phyloP scores from a whole-genome alignment of 2,888 invertebrate genomes.

The Eupithecia dodoneata region DNA sequence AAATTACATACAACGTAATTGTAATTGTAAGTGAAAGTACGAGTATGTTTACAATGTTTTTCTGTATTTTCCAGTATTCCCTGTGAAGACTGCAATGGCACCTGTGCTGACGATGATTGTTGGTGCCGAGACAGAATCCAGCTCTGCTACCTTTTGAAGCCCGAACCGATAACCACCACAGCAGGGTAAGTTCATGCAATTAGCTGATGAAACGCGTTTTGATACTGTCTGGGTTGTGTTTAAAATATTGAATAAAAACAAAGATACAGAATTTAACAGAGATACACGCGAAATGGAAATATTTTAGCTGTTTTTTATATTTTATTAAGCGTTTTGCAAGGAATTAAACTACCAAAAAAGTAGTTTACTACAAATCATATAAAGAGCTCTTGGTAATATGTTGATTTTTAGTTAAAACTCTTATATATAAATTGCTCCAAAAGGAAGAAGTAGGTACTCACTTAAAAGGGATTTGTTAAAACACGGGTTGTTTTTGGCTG shows the following conservation, averaged over 20 bases:
- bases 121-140: constrained; percentile 51
- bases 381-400: too few relatives aligned
- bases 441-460: too few relatives aligned
- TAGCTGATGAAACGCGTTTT: background rate
- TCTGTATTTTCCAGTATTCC: constrained; percentile 55
- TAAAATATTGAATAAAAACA: background rate
- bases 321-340: too few relatives aligned
- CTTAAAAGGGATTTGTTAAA: too few relatives aligned
- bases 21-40: background rate
- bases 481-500: too few relatives aligned
- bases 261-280: too few relatives aligned
- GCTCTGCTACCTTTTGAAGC: constrained; percentile 41
- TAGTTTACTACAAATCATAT: too few relatives aligned
- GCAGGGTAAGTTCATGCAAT: constrained; percentile 48
- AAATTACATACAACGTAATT: background rate
- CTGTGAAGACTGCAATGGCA: constrained; percentile 54
- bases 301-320: too few relatives aligned
- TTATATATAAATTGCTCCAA: too few relatives aligned
- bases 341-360: too few relatives aligned
- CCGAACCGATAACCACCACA: constrained; percentile 48
- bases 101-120: constrained; percentile 52
- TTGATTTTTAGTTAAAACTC: too few relatives aligned
- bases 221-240: background rate
- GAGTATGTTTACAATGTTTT: background rate
- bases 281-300: too few relatives aligned